phyloP scores from a whole-genome alignment of 2,113 vertebrate species.

The Ptilonorhynchus violaceus region DNA sequence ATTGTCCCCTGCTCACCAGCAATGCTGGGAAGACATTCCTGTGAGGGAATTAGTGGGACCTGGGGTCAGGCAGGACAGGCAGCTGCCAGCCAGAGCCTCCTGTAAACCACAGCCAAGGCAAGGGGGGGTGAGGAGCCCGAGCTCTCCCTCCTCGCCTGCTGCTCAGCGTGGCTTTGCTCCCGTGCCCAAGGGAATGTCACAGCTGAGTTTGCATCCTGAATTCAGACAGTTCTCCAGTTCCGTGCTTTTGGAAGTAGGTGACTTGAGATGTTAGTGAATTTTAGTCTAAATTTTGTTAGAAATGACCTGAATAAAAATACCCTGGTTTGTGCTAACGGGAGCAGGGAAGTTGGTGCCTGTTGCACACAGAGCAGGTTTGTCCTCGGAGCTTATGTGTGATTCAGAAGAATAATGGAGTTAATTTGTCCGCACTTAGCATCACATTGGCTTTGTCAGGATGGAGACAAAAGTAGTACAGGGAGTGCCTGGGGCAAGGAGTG shows the following conservation, averaged over 20 bases:
- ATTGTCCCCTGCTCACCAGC: neutral
- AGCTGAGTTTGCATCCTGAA: neutral
- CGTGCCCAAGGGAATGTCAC: neutral
- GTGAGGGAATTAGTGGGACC: neutral
- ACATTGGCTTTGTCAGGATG: neutral
- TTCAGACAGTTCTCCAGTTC: neutral
- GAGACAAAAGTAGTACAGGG: neutral
- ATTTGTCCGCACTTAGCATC: neutral
- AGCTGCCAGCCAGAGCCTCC: neutral
- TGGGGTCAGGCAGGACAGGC: neutral
- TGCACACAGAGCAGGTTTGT: neutral
- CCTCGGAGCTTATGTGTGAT: neutral
- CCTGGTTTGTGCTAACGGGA: neutral
- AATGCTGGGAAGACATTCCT: neutral
- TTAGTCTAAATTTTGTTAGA: neutral
- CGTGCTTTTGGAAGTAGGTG: neutral
- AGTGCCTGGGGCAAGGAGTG: neutral
- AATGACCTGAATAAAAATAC: neutral
- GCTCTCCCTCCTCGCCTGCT: neutral
- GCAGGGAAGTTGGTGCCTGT: neutral
- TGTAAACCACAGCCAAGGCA: neutral
- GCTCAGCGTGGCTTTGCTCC: neutral
- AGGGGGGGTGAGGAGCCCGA: neutral
- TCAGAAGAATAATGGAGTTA: neutral
- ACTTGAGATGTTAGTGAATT: neutral